These are phyloP conservation scores for Standfussiana lucernea DNA, from an alignment of 2,888 invertebrate genomes.

Conservation along the genomic window DNA sequence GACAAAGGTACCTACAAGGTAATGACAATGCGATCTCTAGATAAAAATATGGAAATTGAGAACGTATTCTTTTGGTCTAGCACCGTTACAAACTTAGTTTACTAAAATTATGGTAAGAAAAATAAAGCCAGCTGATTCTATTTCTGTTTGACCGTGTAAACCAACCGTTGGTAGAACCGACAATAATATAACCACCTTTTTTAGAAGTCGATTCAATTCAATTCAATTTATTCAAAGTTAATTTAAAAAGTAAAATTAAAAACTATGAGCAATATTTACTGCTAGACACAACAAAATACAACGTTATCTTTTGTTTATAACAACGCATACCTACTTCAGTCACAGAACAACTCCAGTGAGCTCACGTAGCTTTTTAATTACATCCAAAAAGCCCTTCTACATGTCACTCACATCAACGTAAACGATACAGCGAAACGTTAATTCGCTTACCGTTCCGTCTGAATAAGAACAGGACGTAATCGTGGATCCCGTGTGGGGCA, in stretches of 20 bases:
- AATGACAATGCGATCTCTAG: neutral
- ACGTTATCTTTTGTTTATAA: constrained; percentile 6
- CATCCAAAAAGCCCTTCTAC: constrained; percentile 49
- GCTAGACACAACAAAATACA: neutral
- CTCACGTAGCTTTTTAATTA: constrained; percentile 47
- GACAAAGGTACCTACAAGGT: neutral
- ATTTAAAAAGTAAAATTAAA: too few species aligned
- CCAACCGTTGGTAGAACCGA: too few species aligned
- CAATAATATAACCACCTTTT: neutral
- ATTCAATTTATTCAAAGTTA: too few species aligned
- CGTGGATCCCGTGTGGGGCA: constrained; percentile 87
- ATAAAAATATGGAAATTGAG: neutral
- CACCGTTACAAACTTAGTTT: neutral
- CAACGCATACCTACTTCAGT: neutral
- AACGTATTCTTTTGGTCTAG: neutral
- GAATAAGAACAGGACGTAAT: constrained; percentile 73
- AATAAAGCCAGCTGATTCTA: neutral
- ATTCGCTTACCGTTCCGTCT: constrained; percentile 60
- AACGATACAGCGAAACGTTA: constrained; percentile 57
- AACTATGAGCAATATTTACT: neutral
- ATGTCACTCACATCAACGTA: constrained; percentile 58
- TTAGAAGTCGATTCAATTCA: neutral
- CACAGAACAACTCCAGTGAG: constrained; percentile 9
- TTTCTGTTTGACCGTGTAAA: too few species aligned
- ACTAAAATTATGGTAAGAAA: neutral